These are phyloP conservation scores for Hecatera dysodea DNA, from an alignment of 2,888 invertebrate species.

Conservation along the genomic window DNA sequence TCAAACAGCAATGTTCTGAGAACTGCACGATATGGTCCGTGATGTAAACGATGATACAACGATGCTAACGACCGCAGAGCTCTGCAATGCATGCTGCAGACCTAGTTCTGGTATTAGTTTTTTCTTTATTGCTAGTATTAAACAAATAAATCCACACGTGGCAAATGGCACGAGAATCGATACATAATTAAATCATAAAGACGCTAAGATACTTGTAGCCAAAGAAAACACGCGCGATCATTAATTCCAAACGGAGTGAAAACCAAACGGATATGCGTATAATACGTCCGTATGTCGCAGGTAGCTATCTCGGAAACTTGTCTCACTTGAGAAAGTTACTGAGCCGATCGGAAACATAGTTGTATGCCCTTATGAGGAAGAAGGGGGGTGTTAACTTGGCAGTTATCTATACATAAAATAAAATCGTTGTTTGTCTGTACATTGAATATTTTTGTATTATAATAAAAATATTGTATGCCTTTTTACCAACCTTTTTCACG, in stretches of 20 bases:
- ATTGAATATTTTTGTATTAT: too few species aligned
- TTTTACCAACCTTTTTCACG: too few species aligned
- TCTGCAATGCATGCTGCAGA: neutral
- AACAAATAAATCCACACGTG: neutral
- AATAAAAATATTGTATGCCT: too few species aligned
- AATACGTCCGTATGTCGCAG: constrained; percentile 51
- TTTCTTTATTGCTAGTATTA: neutral
- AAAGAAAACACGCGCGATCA: constrained; percentile 25
- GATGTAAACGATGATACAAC: neutral
- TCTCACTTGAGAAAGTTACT: constrained; percentile 45
- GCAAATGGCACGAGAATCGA: neutral
- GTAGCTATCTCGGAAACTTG: constrained; percentile 44
- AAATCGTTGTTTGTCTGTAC: too few species aligned
- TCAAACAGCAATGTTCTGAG: constrained; percentile 7
- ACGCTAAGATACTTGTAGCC: neutral
- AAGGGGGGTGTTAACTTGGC: neutral
- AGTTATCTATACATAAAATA: too few species aligned
- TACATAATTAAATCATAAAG: neutral
- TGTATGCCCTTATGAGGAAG: constrained; percentile 23
- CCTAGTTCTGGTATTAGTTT: neutral
- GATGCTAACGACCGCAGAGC: neutral
- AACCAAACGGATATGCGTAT: constrained; percentile 46
- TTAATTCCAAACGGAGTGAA: constrained; percentile 42
- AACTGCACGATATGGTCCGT: neutral
- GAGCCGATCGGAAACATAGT: constrained; percentile 29